Percentiles rank a stretch among this genome's conserved stretches.
These are phyloP conservation scores for Acleris sparsana DNA, from an alignment of 2,888 invertebrate species.

Conservation along the genomic window DNA sequence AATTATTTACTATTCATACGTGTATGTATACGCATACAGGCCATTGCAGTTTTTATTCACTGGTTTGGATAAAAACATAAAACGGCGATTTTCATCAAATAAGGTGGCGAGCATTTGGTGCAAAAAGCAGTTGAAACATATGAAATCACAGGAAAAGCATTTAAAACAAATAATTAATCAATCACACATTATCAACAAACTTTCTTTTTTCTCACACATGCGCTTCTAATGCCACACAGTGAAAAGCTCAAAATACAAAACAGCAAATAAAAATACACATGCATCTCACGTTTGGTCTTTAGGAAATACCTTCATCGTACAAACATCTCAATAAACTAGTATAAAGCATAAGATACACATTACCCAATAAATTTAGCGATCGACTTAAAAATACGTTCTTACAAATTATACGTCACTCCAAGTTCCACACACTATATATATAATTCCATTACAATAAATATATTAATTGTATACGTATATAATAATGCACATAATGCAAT, in stretches of 20 bases:
- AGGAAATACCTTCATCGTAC: conserved; percentile 60
- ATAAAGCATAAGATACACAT: conserved; percentile 60
- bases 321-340: conserved; percentile 23
- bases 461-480: conserved; percentile 37
- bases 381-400: conserved; percentile 66
- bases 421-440: conserved; percentile 46
- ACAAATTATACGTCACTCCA: conserved; percentile 64
- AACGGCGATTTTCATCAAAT: conserved; percentile 37
- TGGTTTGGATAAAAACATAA: neutral
- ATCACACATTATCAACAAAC: conserved; percentile 46
- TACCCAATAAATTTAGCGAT: conserved; percentile 83
- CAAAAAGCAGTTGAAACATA: conserved; percentile 77
- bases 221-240: conserved; percentile 66
- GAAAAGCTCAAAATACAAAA: conserved; percentile 65
- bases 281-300: conserved; percentile 84
- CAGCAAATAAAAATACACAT: conserved; percentile 71
- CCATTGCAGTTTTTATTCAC: neutral
- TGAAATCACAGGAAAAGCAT: conserved; percentile 82
- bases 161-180: conserved; percentile 51
- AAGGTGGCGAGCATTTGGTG: conserved; percentile 66
- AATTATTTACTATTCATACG: no score
- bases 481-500: conserved; percentile 34
- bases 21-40: no score
- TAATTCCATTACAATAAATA: conserved; percentile 38
- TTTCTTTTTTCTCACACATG: conserved; percentile 79